phyloP scores from a whole-genome alignment of 2,888 invertebrate species.

The Sinotaia quadrata region DNA sequence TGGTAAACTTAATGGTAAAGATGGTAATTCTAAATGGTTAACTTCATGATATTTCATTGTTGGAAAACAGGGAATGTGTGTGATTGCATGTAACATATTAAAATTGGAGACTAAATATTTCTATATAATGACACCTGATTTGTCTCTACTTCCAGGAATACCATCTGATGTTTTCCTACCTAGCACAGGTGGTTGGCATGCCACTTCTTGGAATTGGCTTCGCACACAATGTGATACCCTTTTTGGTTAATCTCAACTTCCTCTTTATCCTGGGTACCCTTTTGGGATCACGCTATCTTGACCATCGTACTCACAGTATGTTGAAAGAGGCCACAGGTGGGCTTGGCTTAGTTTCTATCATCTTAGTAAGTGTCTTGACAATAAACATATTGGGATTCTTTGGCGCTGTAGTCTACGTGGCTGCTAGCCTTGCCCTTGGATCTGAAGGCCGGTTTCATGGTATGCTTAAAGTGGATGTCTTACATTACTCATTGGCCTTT shows the following conservation, averaged over 20 bases:
- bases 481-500: slow-evolving; percentile 61
- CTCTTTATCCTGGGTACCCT: slow-evolving; percentile 47
- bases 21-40: too few relatives aligned
- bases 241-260: slow-evolving; percentile 51
- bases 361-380: slow-evolving; percentile 47
- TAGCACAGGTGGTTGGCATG: slow-evolving; percentile 52
- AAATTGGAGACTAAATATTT: too few relatives aligned
- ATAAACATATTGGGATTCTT: slow-evolving; percentile 54
- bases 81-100: too few relatives aligned
- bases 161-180: slow-evolving; percentile 32
- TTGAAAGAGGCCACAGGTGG: slow-evolving; percentile 58
- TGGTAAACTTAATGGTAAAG: too few relatives aligned
- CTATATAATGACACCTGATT: too few relatives aligned
- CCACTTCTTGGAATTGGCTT: slow-evolving; percentile 60
- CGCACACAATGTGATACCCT: slow-evolving; percentile 46
- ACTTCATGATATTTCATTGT: too few relatives aligned
- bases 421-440: slow-evolving; percentile 57
- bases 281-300: slow-evolving; percentile 39
- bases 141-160: slow-evolving; percentile 22
- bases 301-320: slow-evolving; percentile 41
- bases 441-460: slow-evolving; percentile 52
- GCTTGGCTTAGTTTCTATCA: slow-evolving; percentile 58
- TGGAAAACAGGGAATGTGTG: too few relatives aligned
- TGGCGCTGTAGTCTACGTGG: slow-evolving; percentile 53
- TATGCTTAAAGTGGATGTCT: slow-evolving; percentile 58